These are phyloP conservation scores for Lutraria rhynchaena DNA, from an alignment of 1,140 invertebrate species.

Conservation along the genomic window DNA sequence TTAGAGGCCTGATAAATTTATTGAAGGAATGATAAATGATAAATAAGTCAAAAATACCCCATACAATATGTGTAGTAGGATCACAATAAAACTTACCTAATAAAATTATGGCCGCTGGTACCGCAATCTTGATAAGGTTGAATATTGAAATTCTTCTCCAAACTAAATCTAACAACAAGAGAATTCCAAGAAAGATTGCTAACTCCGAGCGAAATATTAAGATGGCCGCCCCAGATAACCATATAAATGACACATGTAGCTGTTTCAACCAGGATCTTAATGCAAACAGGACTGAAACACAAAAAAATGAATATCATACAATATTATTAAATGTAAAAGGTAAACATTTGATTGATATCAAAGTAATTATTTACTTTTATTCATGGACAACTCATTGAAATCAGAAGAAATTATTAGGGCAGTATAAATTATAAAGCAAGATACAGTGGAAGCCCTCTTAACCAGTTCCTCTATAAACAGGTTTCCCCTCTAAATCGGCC, in stretches of 20 bases:
- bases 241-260: conserved; percentile 90
- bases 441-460: too few species aligned
- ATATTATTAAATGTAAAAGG: not conserved
- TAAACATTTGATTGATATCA: not conserved
- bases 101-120: conserved; percentile 87
- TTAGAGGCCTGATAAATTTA: too few species aligned
- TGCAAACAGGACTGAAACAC: conserved; percentile 92
- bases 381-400: too few species aligned
- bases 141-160: conserved; percentile 83
- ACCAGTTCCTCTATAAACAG: too few species aligned
- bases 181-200: conserved; percentile 92
- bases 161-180: conserved; percentile 91
- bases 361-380: not conserved
- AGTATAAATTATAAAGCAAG: too few species aligned
- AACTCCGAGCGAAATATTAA: conserved; percentile 96
- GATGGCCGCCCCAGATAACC: conserved; percentile 92
- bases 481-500: too few species aligned
- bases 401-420: too few species aligned
- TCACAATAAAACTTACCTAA: conserved; percentile 74
- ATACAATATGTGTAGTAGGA: too few species aligned
- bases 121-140: conserved; percentile 71
- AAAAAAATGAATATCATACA: not conserved
- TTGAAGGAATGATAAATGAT: too few species aligned
- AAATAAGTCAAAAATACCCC: too few species aligned
- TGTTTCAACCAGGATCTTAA: conserved; percentile 92